These are phyloP conservation scores for Pitangus sulphuratus DNA, from an alignment of 2,797 vertebrate genomes.

Conservation along the genomic window DNA sequence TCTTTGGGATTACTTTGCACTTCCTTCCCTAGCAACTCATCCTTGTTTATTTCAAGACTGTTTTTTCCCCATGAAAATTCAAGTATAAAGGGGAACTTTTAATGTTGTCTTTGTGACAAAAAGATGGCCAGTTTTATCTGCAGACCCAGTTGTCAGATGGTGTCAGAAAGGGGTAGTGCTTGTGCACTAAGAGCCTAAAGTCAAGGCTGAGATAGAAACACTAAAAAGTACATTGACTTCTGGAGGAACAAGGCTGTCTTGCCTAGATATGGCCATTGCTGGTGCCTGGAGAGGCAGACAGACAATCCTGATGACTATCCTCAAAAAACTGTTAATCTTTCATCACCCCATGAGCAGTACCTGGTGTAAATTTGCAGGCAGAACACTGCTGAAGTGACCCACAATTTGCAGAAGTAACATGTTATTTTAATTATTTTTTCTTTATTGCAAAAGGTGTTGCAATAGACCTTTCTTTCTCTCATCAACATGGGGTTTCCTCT, in stretches of 20 bases:
- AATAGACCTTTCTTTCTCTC: neutral
- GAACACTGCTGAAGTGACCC: neutral
- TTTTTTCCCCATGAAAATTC: neutral
- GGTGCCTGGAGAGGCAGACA: neutral
- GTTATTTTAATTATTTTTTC: neutral
- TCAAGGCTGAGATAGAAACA: neutral
- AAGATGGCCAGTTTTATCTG: neutral
- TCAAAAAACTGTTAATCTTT: neutral
- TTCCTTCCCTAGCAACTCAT: neutral
- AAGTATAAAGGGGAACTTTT: neutral
- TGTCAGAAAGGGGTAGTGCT: neutral
- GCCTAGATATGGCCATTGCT: neutral
- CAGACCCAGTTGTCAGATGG: neutral
- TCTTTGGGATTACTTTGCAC: constrained; percentile 1
- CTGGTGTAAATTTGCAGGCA: neutral
- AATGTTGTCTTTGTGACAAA: neutral
- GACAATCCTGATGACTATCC: neutral
- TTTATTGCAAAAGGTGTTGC: neutral
- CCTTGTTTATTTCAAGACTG: neutral
- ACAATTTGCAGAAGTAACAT: neutral
- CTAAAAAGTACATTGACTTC: neutral
- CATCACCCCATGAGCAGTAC: neutral
- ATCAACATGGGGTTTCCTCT: accelerated
- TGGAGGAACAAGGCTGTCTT: neutral
- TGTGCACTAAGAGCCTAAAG: neutral